Evolutionary conservation across 2,888 invertebrate genomes (phyloP).

Genomic region (Lycophotia porphyrea): DNA sequence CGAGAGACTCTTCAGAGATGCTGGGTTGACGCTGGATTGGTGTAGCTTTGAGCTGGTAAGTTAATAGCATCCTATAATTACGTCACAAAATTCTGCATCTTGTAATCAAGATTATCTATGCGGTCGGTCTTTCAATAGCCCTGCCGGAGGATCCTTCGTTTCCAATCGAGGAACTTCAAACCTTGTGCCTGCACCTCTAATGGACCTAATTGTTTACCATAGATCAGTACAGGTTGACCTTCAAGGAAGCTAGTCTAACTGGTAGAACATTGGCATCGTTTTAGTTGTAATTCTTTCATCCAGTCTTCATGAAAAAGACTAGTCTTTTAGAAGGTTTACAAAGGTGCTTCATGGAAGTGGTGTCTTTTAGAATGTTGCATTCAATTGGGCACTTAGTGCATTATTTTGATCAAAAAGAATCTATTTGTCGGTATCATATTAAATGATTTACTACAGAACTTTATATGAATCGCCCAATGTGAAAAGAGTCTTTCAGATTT

Average conservation of each 20-base stretch:
- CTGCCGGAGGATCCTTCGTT: neutral
- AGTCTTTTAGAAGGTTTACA: neutral
- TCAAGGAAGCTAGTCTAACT: neutral
- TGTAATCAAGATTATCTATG: neutral
- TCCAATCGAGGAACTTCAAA: neutral
- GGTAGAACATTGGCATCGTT: neutral
- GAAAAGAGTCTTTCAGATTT: neutral
- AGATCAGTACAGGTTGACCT: neutral
- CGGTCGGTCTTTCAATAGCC: neutral
- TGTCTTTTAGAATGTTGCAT: neutral
- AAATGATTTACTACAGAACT: neutral
- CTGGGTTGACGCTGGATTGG: slow-evolving; percentile 96
- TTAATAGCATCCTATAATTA: neutral
- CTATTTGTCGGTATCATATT: neutral
- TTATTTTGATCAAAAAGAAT: neutral
- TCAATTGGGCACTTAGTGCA: neutral
- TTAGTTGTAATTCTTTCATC: neutral
- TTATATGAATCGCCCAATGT: neutral
- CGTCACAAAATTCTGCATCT: neutral
- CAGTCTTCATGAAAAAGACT: neutral
- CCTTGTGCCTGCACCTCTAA: neutral
- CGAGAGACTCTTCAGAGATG: slow-evolving; percentile 95
- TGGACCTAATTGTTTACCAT: neutral
- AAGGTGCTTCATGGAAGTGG: neutral
- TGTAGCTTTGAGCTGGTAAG: slow-evolving; percentile 95